These are phyloP conservation scores for Siniperca undulata DNA, from an alignment of 2,797 vertebrate genomes.

Conservation along the genomic window DNA sequence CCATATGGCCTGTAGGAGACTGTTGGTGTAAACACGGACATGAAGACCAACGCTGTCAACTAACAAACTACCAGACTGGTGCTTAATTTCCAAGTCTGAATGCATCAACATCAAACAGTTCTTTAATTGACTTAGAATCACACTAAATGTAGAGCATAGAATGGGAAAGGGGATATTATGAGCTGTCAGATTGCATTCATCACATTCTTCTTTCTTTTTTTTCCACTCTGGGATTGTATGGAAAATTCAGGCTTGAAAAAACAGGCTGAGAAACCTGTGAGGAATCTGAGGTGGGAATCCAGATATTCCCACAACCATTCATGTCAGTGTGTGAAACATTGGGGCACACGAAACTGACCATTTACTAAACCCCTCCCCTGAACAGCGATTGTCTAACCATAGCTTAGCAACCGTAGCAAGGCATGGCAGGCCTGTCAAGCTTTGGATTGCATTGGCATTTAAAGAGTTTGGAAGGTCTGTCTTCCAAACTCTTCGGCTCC, in stretches of 20 bases:
- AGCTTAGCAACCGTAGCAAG: not conserved
- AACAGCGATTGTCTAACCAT: not conserved
- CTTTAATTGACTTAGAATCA: conserved; percentile 84
- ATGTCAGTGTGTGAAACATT: conserved; percentile 27
- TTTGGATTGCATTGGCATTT: not conserved
- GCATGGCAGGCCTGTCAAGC: not conserved
- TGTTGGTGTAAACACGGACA: conserved; percentile 8
- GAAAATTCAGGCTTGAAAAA: conserved; percentile 49
- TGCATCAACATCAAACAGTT: conserved; percentile 82
- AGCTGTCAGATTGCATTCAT: conserved; percentile 83
- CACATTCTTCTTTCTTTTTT: conserved; percentile 58
- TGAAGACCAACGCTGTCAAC: conserved; percentile 25
- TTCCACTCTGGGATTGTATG: conserved; percentile 60
- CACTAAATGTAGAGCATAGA: conserved; percentile 76
- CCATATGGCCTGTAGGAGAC: conserved; percentile 7
- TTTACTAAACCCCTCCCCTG: not conserved
- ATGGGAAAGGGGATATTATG: conserved; percentile 82
- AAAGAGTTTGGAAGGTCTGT: too few relatives aligned
- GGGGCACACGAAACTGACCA: conserved; percentile 2
- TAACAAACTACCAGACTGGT: conserved; percentile 52
- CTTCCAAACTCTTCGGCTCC: too few relatives aligned
- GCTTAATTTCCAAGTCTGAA: conserved; percentile 78
- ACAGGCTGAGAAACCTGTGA: conserved; percentile 6
- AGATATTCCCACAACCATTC: conserved; percentile 5
- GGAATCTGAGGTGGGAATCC: not conserved